Evolutionary conservation across 1,140 invertebrate genomes (phyloP).

Genomic region (Drosophila nasuta): DNA sequence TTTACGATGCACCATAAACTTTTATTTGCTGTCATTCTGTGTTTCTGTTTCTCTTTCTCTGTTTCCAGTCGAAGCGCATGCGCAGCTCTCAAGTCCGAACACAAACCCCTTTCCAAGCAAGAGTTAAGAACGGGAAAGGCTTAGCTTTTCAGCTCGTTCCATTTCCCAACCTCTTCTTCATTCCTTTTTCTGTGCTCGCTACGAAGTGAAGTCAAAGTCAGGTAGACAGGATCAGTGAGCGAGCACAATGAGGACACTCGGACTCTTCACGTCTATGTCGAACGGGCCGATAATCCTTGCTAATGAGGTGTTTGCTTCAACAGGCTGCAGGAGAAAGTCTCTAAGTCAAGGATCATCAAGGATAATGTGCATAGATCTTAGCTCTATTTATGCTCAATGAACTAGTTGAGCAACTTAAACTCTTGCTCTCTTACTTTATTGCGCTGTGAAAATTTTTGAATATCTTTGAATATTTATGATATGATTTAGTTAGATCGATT

Average conservation of each 20-base stretch:
- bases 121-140: conserved; percentile 73
- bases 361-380: conserved; percentile 27
- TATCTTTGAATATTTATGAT: no score
- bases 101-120: conserved; percentile 75
- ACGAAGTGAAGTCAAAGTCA: conserved; percentile 61
- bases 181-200: no score
- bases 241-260: background rate
- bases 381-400: conserved; percentile 33
- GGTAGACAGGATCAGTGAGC: conserved; percentile 32
- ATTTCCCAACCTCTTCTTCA: background rate
- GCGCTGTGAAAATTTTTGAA: no score
- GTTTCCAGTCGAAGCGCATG: conserved; percentile 41
- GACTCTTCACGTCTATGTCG: conserved; percentile 12
- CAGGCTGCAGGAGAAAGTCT: conserved; percentile 50
- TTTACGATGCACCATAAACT: conserved; percentile 75
- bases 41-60: background rate
- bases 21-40: conserved; percentile 79
- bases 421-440: background rate
- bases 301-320: conserved; percentile 71
- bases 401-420: background rate
- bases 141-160: conserved; percentile 63
- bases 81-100: conserved; percentile 56
- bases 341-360: conserved; percentile 74
- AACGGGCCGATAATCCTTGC: conserved; percentile 66
- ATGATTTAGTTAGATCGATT: no score